Conservation (phyloP, 2,888 invertebrate species). For the Drosophila mayaguana region DNA sequence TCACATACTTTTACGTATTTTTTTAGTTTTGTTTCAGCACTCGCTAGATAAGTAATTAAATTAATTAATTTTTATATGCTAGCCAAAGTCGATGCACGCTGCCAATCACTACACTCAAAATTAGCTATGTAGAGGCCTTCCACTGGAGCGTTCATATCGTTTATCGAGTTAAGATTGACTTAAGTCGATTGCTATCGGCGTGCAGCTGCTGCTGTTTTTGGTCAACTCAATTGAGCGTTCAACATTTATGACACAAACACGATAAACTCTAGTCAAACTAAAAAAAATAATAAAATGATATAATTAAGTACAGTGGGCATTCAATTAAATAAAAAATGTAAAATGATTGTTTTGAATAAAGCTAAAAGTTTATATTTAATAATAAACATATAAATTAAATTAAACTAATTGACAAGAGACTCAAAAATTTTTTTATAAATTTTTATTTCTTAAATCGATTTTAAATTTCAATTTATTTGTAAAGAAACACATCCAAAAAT, state of each 20-base stretch:
- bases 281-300: not conserved
- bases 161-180: conserved; percentile 45
- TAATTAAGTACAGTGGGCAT: conserved; percentile 5
- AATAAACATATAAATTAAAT: no score
- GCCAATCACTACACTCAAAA: conserved; percentile 41
- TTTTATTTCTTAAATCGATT: no score
- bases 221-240: conserved; percentile 42
- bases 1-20: conserved; percentile 17
- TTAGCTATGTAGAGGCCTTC: conserved; percentile 53
- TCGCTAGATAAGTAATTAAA: conserved; percentile 75
- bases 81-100: conserved; percentile 42
- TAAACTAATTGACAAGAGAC: no score
- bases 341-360: not conserved
- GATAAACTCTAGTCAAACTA: not conserved
- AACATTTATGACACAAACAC: conserved; percentile 26
- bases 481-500: no score
- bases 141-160: conserved; percentile 32
- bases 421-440: no score
- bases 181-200: conserved; percentile 46
- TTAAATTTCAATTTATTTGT: no score
- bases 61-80: conserved; percentile 73
- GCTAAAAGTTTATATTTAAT: not conserved
- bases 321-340: not conserved
- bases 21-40: conserved; percentile 13
- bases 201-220: conserved; percentile 43